Base-by-base conservation (phyloP, 2,113 vertebrate genomes). In the Monopterus albus region DNA sequence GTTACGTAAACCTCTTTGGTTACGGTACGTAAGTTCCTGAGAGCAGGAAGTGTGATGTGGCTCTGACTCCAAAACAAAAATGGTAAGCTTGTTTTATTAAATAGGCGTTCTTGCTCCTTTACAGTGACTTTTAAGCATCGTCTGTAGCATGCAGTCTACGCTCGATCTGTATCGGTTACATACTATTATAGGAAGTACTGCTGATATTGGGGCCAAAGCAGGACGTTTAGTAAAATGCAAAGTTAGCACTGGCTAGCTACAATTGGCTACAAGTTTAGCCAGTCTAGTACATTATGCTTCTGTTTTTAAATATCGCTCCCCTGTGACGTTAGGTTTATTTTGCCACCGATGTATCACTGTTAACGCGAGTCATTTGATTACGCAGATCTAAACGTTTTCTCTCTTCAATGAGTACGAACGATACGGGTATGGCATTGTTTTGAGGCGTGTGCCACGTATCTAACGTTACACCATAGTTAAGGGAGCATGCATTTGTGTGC, bases 21-120 rank as follows among this genome's bases (percentile, higher is more conserved):
- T 39, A 63, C 73, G 31, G 61, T 58, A 83, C 87, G 89, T 84
- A 52, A 72, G n/a, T 55, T 87, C 79, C 66, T 40, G 21, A 38
- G 38, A 73, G 51, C 58, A 72, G 89, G 91, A 92, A 92, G 89
- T 93, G 81, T 91, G 83, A 92, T 91, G 91, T 91, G 91, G 88
- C 91, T 85, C 77, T 91, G 83, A 90, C 42, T 73, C 15, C 49
- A 38, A n/a, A 45, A 79, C 79, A 71, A 90, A 72, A 90, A 92
- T 93, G 91, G 91, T 91, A 70, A 85, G 87, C 36, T 70, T 75
- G 31, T 73, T 49, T 71, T 6, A 9, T 29, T 5, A 8, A 18
- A 14, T 0, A 35, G 10, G 4, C 1, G 6, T 7, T 38, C 50
- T 4, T 46, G 0, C 0, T 23, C 2, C 14, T 56, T 31, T 11